These are phyloP conservation scores for Falco cherrug DNA, from an alignment of 2,797 vertebrate species.

Conservation along the genomic window DNA sequence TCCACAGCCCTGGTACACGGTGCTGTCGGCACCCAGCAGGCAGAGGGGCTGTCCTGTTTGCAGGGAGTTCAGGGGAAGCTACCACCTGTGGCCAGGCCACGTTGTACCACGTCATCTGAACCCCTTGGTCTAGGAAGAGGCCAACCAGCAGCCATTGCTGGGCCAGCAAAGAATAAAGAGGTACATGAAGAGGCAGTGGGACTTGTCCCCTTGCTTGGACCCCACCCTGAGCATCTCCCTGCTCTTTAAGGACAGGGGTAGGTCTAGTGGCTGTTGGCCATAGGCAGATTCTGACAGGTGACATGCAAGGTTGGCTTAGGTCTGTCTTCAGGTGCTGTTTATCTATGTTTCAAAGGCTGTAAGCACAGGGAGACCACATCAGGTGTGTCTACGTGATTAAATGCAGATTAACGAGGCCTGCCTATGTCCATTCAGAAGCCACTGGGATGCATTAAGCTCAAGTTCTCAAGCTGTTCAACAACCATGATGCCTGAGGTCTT, in stretches of 20 bases:
- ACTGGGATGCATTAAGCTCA: not conserved
- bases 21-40: accelerated
- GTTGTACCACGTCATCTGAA: not conserved
- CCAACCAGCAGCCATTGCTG: not conserved
- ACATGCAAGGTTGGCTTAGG: not conserved
- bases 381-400: not conserved
- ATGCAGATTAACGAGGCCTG: not conserved
- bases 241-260: not conserved
- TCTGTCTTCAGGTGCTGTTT: not conserved
- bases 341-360: not conserved
- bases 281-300: not conserved
- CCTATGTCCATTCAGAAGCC: not conserved
- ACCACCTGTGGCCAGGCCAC: accelerated
- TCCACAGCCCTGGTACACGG: not conserved
- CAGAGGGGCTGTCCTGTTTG: not conserved
- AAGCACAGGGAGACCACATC: not conserved
- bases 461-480: not conserved
- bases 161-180: not conserved
- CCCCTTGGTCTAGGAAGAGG: not conserved
- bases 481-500: not conserved
- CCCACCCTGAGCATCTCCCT: not conserved
- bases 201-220: not conserved
- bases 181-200: not conserved
- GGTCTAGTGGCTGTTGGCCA: not conserved
- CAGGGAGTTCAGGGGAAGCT: not conserved